Evolutionary conservation across 2,888 invertebrate genomes (phyloP).

Genomic region (Sphaerophoria taeniata): DNA sequence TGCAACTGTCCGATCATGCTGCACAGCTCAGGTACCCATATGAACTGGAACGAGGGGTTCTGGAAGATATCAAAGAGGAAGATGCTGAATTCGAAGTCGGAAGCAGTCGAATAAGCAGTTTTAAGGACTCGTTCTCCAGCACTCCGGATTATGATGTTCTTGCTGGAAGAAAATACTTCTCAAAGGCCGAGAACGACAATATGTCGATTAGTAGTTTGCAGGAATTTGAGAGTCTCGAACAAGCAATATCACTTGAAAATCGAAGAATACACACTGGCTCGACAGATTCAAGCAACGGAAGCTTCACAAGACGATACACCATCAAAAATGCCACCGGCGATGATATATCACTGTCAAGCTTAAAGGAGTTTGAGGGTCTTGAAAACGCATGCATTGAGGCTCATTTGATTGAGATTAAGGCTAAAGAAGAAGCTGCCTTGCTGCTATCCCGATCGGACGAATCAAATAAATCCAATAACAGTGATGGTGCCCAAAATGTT

Average conservation of each 20-base stretch:
- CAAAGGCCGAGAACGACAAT: slow-evolving; percentile 92
- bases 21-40: slow-evolving; percentile 87
- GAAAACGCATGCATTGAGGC: slow-evolving; percentile 95
- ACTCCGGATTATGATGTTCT: slow-evolving; percentile 96
- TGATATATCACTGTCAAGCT: slow-evolving; percentile 92
- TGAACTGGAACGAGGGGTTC: slow-evolving; percentile 91
- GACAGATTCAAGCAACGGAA: slow-evolving; percentile 93
- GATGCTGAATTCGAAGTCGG: slow-evolving; percentile 95
- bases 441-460: slow-evolving; percentile 85
- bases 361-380: slow-evolving; percentile 96
- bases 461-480: slow-evolving; percentile 82
- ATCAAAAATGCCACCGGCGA: slow-evolving; percentile 90
- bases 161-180: slow-evolving; percentile 92
- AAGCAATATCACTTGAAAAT: slow-evolving; percentile 91
- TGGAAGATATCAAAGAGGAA: slow-evolving; percentile 96
- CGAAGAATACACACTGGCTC: slow-evolving; percentile 88
- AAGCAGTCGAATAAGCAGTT: slow-evolving; percentile 88
- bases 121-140: slow-evolving; percentile 94
- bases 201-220: slow-evolving; percentile 95
- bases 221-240: slow-evolving; percentile 96
- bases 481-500: slow-evolving; percentile 74
- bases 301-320: slow-evolving; percentile 89
- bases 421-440: slow-evolving; percentile 92
- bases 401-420: slow-evolving; percentile 91
- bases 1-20: slow-evolving; percentile 88